A percentile compares a stretch with the other conserved stretches of the same genome.
Conservation (phyloP, 2,113 vertebrate genomes). For the Chionomys nivalis region DNA sequence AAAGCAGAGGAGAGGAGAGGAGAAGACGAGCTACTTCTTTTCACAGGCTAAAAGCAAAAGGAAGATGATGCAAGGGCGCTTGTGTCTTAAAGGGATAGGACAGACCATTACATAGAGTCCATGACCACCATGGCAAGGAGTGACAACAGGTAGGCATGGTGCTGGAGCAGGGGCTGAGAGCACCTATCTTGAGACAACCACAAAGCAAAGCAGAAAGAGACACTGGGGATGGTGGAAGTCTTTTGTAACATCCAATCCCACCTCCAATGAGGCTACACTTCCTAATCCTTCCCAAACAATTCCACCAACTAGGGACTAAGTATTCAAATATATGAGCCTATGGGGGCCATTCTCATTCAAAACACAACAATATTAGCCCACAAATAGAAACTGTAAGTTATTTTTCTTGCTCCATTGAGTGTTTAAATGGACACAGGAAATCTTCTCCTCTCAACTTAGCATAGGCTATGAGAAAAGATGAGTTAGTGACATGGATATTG, state of each 20-base stretch:
- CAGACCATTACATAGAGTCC: background rate
- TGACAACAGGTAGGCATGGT: background rate
- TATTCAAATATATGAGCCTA: background rate
- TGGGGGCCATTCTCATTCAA: background rate
- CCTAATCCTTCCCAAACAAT: background rate
- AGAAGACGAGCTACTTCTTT: too few species aligned
- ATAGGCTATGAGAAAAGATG: background rate
- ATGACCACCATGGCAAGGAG: background rate
- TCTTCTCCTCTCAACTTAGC: background rate
- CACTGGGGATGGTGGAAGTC: background rate
- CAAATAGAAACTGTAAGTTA: conserved; percentile 18
- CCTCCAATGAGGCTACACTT: background rate
- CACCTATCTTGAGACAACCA: background rate
- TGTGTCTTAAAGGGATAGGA: too few species aligned
- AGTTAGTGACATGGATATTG: background rate
- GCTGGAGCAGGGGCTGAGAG: background rate
- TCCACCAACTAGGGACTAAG: background rate
- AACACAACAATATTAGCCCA: background rate
- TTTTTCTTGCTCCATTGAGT: background rate
- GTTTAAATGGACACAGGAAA: background rate
- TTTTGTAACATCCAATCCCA: background rate
- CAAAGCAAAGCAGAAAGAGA: background rate
- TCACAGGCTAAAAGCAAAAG: too few species aligned
- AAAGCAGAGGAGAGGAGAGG: fast-evolving
- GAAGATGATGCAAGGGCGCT: too few species aligned